Percentiles rank a stretch among this genome's conserved stretches.
Conservation (phyloP, 1,140 invertebrate genomes). For the Apis cerana region DNA sequence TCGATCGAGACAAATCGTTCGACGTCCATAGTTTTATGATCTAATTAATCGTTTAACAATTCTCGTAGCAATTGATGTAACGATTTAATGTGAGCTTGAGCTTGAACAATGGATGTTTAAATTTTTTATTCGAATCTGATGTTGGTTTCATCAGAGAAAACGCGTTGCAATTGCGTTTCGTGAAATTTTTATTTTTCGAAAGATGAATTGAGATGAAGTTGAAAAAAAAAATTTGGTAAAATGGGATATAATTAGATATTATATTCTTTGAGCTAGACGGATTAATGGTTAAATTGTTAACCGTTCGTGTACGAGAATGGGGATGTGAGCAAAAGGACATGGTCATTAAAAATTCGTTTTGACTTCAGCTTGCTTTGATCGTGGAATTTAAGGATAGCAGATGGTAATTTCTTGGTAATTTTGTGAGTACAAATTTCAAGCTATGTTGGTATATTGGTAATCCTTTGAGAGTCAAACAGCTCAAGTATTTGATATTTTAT, state of each 20-base stretch:
- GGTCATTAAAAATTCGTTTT: not conserved
- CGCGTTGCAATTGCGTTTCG: not conserved
- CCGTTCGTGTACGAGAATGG: not conserved
- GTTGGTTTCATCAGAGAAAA: not conserved
- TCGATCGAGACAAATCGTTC: conserved; percentile 76
- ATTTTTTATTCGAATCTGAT: not conserved
- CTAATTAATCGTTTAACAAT: conserved; percentile 73
- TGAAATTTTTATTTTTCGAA: not conserved
- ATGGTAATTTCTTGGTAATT: no score
- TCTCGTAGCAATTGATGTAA: not conserved
- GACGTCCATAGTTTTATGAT: conserved; percentile 66
- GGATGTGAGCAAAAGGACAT: not conserved
- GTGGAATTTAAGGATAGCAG: not conserved
- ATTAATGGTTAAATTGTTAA: not conserved
- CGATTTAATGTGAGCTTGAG: no score
- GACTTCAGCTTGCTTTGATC: not conserved
- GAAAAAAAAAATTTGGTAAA: not conserved
- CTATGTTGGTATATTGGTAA: no score
- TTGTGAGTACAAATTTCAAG: no score
- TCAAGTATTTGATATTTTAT: no score
- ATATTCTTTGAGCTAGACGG: conserved; percentile 1
- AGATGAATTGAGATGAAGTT: not conserved
- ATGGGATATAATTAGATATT: not conserved
- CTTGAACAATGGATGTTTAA: no score
- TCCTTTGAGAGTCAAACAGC: no score